Percentiles rank a stretch among this genome's conserved stretches.
These are phyloP conservation scores for Hippasteria phrygiana DNA, from an alignment of 53 echinoderm and acorn worm genomes.

Conservation along the genomic window DNA sequence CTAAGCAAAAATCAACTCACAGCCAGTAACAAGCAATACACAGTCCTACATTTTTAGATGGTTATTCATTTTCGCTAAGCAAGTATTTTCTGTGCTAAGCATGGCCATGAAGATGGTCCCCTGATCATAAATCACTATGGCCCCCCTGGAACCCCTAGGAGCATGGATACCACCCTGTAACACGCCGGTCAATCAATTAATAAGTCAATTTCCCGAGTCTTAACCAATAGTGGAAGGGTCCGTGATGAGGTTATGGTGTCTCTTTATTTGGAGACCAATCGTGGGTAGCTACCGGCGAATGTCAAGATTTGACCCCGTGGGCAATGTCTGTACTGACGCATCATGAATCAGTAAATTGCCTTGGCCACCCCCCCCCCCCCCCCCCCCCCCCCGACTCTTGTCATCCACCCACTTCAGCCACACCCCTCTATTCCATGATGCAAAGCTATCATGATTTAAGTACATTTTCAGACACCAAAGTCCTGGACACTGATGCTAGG, in stretches of 20 bases:
- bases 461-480: no score
- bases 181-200: background rate
- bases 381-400: background rate
- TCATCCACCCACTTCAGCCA: background rate
- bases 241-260: background rate
- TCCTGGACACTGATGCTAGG: no score
- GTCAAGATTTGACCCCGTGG: background rate
- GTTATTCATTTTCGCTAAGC: no score
- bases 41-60: no score
- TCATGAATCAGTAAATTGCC: slow-evolving; percentile 12
- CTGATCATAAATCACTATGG: background rate
- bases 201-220: background rate
- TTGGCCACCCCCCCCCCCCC: background rate
- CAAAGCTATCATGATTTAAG: no score
- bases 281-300: background rate
- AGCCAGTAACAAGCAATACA: no score
- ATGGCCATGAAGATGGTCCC: no score
- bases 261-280: background rate
- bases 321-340: background rate
- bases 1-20: no score
- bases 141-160: background rate
- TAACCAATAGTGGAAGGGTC: background rate
- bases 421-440: no score
- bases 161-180: background rate
- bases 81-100: no score